These are phyloP conservation scores for Isaurus tuberculatus DNA, from an alignment of 92 coral and sea anemone species.

Conservation along the genomic window DNA sequence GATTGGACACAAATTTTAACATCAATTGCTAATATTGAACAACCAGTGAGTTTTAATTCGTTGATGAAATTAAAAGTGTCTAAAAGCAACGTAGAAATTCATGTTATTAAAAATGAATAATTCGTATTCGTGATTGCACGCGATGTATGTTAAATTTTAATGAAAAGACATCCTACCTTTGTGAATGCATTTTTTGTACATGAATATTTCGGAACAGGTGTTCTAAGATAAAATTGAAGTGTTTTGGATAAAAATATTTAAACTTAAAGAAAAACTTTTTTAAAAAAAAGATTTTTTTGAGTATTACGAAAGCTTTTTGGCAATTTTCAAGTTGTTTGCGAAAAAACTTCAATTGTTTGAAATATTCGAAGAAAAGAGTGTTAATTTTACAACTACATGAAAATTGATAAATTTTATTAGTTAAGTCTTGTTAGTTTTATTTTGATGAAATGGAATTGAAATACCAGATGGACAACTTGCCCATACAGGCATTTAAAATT, in stretches of 20 bases:
- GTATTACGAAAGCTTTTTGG: background rate
- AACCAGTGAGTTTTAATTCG: no score
- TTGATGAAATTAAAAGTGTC: background rate
- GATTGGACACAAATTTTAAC: no score
- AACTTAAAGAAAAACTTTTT: background rate
- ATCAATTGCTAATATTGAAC: no score
- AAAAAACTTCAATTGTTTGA: background rate
- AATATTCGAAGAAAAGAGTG: background rate
- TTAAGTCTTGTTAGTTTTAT: background rate
- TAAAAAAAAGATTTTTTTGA: background rate
- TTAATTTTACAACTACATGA: conserved; percentile 17
- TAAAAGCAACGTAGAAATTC: background rate
- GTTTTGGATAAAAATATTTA: background rate
- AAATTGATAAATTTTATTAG: background rate
- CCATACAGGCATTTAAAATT: no score
- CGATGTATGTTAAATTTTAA: background rate
- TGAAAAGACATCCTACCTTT: background rate
- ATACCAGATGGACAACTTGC: no score
- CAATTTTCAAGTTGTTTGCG: background rate
- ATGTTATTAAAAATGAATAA: background rate
- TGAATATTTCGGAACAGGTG: background rate
- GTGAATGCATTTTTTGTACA: background rate
- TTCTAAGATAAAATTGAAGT: background rate
- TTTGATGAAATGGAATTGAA: background rate
- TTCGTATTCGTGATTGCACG: background rate